Conservation (phyloP, 2,797 vertebrate genomes). For the Clarias platycephalus region DNA sequence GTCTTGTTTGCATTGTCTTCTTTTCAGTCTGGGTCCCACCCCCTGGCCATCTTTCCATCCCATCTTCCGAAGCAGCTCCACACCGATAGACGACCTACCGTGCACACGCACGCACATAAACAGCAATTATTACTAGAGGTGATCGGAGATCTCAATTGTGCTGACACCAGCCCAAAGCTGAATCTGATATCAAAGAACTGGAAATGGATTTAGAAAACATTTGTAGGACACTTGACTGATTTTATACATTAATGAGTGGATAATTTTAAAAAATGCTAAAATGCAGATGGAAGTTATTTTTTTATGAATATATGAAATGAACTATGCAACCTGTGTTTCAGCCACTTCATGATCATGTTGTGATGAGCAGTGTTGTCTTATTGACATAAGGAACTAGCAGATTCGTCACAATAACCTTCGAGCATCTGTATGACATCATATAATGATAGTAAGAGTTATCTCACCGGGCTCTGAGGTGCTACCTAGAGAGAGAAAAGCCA, state of each 20-base stretch:
- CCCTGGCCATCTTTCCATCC: constrained; percentile 97
- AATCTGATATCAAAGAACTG: background rate
- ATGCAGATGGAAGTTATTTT: background rate
- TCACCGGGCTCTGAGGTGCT: too few relatives aligned
- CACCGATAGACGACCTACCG: constrained; percentile 83
- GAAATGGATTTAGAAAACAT: background rate
- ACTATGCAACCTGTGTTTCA: background rate
- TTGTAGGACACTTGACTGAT: background rate
- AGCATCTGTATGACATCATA: background rate
- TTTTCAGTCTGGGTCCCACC: constrained; percentile 88
- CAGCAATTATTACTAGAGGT: background rate
- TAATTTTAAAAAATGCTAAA: background rate
- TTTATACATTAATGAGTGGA: background rate
- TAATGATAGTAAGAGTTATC: background rate
- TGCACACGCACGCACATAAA: background rate
- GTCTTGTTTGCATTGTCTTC: constrained; percentile 77
- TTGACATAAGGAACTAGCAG: background rate
- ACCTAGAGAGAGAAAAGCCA: background rate
- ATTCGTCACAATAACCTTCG: background rate
- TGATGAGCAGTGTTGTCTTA: background rate
- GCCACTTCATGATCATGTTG: too few relatives aligned
- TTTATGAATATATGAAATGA: background rate
- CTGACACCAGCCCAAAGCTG: background rate
- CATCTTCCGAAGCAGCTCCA: constrained; percentile 88
- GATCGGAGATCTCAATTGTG: background rate